Base-by-base conservation (phyloP, 2,888 invertebrate species). In the Clistopyga incitator region DNA sequence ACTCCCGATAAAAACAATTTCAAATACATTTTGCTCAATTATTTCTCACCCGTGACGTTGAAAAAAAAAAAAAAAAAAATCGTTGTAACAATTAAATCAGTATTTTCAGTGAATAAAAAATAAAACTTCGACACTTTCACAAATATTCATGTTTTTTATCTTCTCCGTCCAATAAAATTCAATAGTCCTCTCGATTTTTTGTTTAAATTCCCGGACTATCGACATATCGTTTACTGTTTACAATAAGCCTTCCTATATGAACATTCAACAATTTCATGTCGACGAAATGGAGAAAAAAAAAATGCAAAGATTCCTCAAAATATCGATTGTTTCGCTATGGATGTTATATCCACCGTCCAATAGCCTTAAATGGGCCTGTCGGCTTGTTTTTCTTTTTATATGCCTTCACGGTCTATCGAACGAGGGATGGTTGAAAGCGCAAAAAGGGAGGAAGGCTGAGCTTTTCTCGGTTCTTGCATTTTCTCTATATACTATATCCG, bases 401-500 rank as follows among this genome's bases (percentile, higher is more conserved):
- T 59, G 42, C 61, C 20, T 18, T 50, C 50, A 74, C 61, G 72
- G 56, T 81, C 59, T 59, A 54, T 61, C 50, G 52, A 84, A 54
- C 76, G 20, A 11, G 23, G 23, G 61, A 65, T 10, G 45, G 67
- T 25, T 67, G 67, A 25, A 64, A 20, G 72, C 18, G 47, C 50
- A 61, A 61, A 15, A 70, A 71, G 20, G 29, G 54, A 18, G 42
- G 29, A 34, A n/a, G 18, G 25, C 56, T 42, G 64, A 76, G 76
- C 72, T 81, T 81, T 72, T 72, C 76, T 81, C 71, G 65, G 56
- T 77, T 82, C 71, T 72, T 71, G 59, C 72, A 72, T 72, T 82
- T 68, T 65, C 61, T 64, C 52, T 64, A 67, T 71, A 71, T 71
- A 80, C 23, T 86, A 82, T 87, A 83, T 79, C 80, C 82, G 85